These are phyloP conservation scores for Recurvirostra avosetta DNA, from an alignment of 2,113 vertebrate species.

Conservation along the genomic window DNA sequence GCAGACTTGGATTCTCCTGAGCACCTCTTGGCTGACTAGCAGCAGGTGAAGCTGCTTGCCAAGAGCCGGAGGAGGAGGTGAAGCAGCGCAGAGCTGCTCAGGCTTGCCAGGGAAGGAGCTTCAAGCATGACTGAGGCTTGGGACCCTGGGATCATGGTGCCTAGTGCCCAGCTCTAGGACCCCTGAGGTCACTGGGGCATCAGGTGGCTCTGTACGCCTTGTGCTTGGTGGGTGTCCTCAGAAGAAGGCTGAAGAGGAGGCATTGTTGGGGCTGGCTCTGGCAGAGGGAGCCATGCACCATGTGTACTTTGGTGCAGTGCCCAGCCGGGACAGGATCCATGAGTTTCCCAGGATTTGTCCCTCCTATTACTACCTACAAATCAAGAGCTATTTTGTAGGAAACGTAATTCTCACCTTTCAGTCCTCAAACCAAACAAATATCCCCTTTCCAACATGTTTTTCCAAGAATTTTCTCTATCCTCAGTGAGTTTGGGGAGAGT, in stretches of 20 bases:
- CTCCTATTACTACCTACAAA: neutral
- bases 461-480: neutral
- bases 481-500: neutral
- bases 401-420: neutral
- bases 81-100: neutral
- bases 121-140: neutral
- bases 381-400: neutral
- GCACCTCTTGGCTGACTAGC: neutral
- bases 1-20: neutral
- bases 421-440: neutral
- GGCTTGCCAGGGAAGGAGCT: neutral
- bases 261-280: neutral
- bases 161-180: fast-evolving
- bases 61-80: neutral
- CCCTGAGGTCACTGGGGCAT: neutral
- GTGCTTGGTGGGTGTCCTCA: neutral
- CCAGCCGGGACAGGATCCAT: neutral
- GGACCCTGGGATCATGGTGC: fast-evolving
- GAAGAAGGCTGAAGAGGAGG: neutral
- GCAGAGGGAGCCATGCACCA: fast-evolving
- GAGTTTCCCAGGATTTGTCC: neutral
- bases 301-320: too few species aligned
- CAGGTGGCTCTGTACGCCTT: neutral
- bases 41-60: neutral
- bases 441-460: neutral